Evolutionary conservation across 1,140 invertebrate genomes (phyloP).

Genomic region (Bactericera cockerelli): DNA sequence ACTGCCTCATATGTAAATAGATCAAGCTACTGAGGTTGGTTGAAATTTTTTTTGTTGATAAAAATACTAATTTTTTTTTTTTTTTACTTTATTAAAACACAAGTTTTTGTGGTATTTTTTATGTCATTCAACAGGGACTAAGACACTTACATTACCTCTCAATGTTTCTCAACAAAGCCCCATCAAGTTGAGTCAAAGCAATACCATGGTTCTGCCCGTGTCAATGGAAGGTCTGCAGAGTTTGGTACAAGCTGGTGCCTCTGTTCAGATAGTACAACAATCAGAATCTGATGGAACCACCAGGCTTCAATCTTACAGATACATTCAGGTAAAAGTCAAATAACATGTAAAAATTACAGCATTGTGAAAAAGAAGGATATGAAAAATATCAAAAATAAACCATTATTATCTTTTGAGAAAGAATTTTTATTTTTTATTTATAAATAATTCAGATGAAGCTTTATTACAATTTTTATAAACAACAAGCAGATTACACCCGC

Average conservation of each 20-base stretch:
- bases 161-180: conserved; percentile 4
- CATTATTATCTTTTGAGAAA: too few relatives aligned
- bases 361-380: background rate
- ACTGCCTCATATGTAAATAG: too few relatives aligned
- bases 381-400: too few relatives aligned
- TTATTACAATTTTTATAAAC: too few relatives aligned
- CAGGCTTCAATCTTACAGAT: background rate
- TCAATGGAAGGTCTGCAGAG: conserved; percentile 11
- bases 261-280: conserved; percentile 8
- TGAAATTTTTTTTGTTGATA: too few relatives aligned
- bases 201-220: background rate
- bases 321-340: background rate
- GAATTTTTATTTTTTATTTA: too few relatives aligned
- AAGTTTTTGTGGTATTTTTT: too few relatives aligned
- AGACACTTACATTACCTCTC: background rate
- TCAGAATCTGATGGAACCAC: background rate
- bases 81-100: too few relatives aligned
- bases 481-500: too few relatives aligned
- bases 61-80: too few relatives aligned
- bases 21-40: too few relatives aligned
- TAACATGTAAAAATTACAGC: background rate
- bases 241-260: conserved; percentile 9
- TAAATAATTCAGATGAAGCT: too few relatives aligned
- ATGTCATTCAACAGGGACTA: background rate
- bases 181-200: background rate